These are phyloP conservation scores for Cottus gobio DNA, from an alignment of 2,113 vertebrate genomes.

Conservation along the genomic window DNA sequence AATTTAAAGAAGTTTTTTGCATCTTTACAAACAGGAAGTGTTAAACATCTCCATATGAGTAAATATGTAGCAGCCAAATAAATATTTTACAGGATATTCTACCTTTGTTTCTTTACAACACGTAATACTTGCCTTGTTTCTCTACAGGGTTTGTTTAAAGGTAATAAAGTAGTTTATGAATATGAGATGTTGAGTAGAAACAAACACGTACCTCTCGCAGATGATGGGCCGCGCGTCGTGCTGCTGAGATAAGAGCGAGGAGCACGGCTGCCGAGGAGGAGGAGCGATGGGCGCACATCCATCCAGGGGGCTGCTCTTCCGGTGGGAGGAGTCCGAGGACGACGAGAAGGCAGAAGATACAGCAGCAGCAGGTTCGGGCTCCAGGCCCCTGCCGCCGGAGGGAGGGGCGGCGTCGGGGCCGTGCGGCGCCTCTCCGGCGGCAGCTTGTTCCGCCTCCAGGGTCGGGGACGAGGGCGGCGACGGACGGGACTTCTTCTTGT, in stretches of 20 bases:
- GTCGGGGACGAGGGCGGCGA: conserved; percentile 96
- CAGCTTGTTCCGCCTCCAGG: conserved; percentile 88
- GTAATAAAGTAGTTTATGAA: no score
- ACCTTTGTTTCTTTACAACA: no score
- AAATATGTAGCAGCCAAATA: no score
- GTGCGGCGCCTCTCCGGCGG: conserved; percentile 83
- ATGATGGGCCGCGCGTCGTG: conserved; percentile 91
- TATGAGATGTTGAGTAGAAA: no score
- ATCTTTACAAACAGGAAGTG: no score
- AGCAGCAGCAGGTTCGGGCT: conserved; percentile 79
- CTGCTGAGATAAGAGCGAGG: conserved; percentile 87
- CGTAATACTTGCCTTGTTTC: no score
- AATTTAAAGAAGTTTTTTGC: no score
- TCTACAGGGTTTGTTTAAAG: no score
- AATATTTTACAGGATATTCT: no score
- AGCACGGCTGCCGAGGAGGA: conserved; percentile 94
- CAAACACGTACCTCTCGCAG: conserved; percentile 98
- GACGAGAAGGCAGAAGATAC: conserved; percentile 49
- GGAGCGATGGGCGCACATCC: conserved; percentile 87
- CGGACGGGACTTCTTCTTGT: conserved; percentile 91
- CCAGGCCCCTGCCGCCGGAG: conserved; percentile 63
- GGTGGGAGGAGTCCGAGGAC: conserved; percentile 79
- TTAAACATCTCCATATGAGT: no score
- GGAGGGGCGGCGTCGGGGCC: conserved; percentile 84
- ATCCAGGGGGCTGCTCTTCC: conserved; percentile 86